phyloP scores from a whole-genome alignment of 2,113 vertebrate species.

The Cepphus grylle region DNA sequence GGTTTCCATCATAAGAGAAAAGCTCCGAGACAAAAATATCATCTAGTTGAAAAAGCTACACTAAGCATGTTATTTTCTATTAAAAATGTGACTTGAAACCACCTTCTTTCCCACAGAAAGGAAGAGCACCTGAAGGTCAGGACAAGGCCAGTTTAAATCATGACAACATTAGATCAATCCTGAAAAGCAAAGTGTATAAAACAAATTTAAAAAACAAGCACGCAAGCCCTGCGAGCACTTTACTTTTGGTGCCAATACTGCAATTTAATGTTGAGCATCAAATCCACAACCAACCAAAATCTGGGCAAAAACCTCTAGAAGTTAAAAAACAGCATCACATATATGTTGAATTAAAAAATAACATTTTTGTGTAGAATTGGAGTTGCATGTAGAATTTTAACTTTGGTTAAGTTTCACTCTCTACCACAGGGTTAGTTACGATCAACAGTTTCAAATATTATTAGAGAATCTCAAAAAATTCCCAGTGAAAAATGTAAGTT shows the following conservation, averaged over 20 bases:
- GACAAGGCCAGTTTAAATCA: neutral
- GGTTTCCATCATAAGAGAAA: neutral
- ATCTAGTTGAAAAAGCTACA: neutral
- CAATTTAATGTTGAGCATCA: neutral
- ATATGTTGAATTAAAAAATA: neutral
- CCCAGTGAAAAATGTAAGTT: neutral
- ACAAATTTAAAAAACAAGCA: neutral
- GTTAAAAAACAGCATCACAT: neutral
- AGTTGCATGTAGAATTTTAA: neutral
- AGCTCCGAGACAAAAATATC: neutral
- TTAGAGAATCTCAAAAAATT: neutral
- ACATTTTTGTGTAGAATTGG: neutral
- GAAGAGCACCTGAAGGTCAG: neutral
- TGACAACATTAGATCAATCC: neutral
- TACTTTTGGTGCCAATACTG: neutral
- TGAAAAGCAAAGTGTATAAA: neutral
- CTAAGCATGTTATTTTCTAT: neutral
- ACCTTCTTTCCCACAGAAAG: neutral
- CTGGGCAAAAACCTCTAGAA: neutral
- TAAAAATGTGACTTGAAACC: neutral
- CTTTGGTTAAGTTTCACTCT: neutral
- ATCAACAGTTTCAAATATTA: neutral
- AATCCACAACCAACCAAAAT: neutral
- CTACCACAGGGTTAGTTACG: neutral
- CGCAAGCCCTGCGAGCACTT: neutral